phyloP scores from a whole-genome alignment of 1,140 invertebrate genomes.

The Amphibalanus amphitrite region DNA sequence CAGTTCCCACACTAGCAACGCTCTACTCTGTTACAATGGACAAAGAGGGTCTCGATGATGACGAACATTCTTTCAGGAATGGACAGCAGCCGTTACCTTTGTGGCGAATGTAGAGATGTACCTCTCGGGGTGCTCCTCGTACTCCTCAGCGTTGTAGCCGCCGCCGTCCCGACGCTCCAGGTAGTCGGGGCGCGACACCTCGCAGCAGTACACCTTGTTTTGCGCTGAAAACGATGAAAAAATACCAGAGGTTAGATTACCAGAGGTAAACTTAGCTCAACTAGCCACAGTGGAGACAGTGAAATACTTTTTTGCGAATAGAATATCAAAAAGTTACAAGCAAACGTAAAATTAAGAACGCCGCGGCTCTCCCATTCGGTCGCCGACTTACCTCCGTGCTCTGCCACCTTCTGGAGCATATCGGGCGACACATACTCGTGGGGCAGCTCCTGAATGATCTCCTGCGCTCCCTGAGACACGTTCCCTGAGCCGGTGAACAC shows the following conservation, averaged over 20 bases:
- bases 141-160: slow-evolving; percentile 77
- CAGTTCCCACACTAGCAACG: no score
- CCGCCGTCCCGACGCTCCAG: slow-evolving; percentile 78
- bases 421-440: slow-evolving; percentile 93
- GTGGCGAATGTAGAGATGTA: slow-evolving; percentile 94
- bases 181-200: slow-evolving; percentile 80
- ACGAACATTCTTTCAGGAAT: slow-evolving; percentile 3
- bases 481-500: slow-evolving; percentile 88
- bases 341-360: no score
- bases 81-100: slow-evolving; percentile 37
- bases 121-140: slow-evolving; percentile 74
- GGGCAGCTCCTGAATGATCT: slow-evolving; percentile 53
- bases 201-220: slow-evolving; percentile 88
- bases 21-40: no score
- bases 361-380: no score
- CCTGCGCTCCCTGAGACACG: slow-evolving; percentile 35
- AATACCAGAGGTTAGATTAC: no score
- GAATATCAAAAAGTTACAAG: no score
- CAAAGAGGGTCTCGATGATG: no score
- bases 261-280: no score
- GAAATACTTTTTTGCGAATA: no score
- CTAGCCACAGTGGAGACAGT: no score
- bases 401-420: slow-evolving; percentile 83
- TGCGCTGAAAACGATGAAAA: no score
- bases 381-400: slow-evolving; percentile 87